Percentiles rank a stretch among this genome's conserved stretches.
These are phyloP conservation scores for Iphiclides podalirius DNA, from an alignment of 2,888 invertebrate genomes.

Conservation along the genomic window DNA sequence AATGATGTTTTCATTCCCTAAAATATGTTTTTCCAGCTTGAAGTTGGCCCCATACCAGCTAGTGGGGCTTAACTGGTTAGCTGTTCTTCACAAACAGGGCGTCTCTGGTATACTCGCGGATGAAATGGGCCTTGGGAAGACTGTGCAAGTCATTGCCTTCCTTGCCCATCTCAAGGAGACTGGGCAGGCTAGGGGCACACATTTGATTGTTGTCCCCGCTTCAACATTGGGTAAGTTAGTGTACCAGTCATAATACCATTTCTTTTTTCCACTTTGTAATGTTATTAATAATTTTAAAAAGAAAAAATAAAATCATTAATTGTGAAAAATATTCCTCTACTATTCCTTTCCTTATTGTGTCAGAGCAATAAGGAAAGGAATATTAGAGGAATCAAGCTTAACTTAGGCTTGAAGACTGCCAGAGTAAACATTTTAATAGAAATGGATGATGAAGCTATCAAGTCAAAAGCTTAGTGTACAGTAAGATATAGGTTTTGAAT, in stretches of 20 bases:
- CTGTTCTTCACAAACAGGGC: constrained; percentile 91
- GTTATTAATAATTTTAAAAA: too few relatives aligned
- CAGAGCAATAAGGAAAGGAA: too few relatives aligned
- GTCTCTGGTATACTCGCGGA: constrained; percentile 97
- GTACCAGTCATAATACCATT: constrained; percentile 24
- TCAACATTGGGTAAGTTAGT: constrained; percentile 89
- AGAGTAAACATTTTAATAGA: too few relatives aligned
- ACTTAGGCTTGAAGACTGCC: too few relatives aligned
- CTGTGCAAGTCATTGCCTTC: constrained; percentile 96
- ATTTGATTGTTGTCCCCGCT: constrained; percentile 97
- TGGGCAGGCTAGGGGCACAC: constrained; percentile 86
- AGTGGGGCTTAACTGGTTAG: constrained; percentile 95
- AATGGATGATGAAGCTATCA: too few relatives aligned
- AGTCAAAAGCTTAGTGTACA: too few relatives aligned
- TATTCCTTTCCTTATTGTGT: too few relatives aligned
- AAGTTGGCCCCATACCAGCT: constrained; percentile 92
- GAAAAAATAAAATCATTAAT: too few relatives aligned
- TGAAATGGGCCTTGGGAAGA: constrained; percentile 98
- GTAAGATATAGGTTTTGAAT: too few relatives aligned
- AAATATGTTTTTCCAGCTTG: constrained; percentile 82
- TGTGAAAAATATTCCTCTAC: too few relatives aligned
- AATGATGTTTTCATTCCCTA: too few relatives aligned
- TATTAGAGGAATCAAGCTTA: too few relatives aligned
- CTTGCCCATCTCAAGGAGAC: constrained; percentile 93
- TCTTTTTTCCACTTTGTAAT: constrained; percentile 1